Percentiles rank a stretch among this genome's conserved stretches.
phyloP scores from a whole-genome alignment of 2,797 vertebrate species.

The Spatula clypeata region DNA sequence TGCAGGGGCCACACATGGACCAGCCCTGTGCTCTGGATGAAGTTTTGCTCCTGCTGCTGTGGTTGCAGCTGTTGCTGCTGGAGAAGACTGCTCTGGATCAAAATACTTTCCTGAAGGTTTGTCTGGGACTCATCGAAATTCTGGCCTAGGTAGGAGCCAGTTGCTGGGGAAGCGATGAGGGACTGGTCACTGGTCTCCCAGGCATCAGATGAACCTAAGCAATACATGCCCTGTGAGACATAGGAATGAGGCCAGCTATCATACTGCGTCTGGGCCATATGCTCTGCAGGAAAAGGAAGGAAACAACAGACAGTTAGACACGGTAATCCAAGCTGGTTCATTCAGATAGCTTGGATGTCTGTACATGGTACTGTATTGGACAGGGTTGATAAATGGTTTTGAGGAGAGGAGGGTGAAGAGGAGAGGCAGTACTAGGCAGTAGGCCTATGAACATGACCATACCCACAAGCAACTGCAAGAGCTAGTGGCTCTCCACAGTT shows the following conservation, averaged over 20 bases:
- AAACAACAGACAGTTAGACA: constrained; percentile 21
- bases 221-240: constrained; percentile 98
- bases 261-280: constrained; percentile 94
- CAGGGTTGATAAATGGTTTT: neutral
- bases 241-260: constrained; percentile 98
- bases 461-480: neutral
- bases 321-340: neutral
- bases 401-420: neutral
- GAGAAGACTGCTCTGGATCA: constrained; percentile 82
- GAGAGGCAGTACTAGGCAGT: neutral
- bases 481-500: neutral
- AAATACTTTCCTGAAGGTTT: constrained; percentile 91
- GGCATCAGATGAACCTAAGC: constrained; percentile 96
- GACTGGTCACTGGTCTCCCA: constrained; percentile 98
- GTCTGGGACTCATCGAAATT: constrained; percentile 91
- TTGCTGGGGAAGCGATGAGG: constrained; percentile 91
- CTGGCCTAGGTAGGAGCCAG: constrained; percentile 92
- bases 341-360: neutral
- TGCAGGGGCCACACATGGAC: constrained; percentile 92
- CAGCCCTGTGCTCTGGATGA: constrained; percentile 87
- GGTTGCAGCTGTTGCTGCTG: constrained; percentile 91
- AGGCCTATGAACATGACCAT: neutral
- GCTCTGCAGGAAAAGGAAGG: constrained; percentile 86
- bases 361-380: neutral
- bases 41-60: constrained; percentile 90